Evolutionary conservation across 2,888 invertebrate species (phyloP), one percentile per base, ranked within the genome.

Genomic region (Synergus laeviventris): DNA sequence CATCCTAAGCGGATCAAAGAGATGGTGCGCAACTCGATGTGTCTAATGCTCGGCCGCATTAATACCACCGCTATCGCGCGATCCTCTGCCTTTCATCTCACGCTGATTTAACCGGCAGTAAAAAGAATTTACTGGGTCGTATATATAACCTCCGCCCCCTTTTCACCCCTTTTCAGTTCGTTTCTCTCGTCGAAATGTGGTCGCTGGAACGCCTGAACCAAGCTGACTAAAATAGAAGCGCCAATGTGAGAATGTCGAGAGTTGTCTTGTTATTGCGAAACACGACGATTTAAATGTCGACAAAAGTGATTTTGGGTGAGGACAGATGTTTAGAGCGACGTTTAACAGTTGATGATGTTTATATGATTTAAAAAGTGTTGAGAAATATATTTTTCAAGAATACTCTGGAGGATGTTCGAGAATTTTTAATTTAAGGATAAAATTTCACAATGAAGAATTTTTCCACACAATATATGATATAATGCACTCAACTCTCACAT

Each of bases 101-200:
- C 83, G 84, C 85, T 88, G 87, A 88, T 87, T 89, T 88, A 88
- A 85, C 85, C 83, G 84, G 81, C 86, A 84, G 86, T 87, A 86
- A 86, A 88, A 87, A 86, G 85, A 87, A 87, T 88, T 85, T 85
- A 86, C 84, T 83, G 86, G 83, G 82, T 84, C 84, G 82, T 84
- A 83, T 83, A 81, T 81, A 84, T 76, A 75, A 70, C 70, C 70
- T 66, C 24, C 45, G 66, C 45, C 66, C 45, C 24, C 66, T 66
- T 24, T 66, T 31, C 45, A 8, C 36, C 70, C 16, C 31, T 70
- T 66, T 31, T 24, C 42, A 70, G 49, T 49, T 49, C 45, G 31
- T 45, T 45, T 70, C 70, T 70, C 70, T 49, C 49, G 4, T 31
- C 49, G 49, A n/a, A 45, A 45, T 45, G 42, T 42, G 45, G 42